Evolutionary conservation across 1,140 invertebrate species (phyloP), one percentile per base, ranked within the genome.

Genomic region (Penaeus japonicus): DNA sequence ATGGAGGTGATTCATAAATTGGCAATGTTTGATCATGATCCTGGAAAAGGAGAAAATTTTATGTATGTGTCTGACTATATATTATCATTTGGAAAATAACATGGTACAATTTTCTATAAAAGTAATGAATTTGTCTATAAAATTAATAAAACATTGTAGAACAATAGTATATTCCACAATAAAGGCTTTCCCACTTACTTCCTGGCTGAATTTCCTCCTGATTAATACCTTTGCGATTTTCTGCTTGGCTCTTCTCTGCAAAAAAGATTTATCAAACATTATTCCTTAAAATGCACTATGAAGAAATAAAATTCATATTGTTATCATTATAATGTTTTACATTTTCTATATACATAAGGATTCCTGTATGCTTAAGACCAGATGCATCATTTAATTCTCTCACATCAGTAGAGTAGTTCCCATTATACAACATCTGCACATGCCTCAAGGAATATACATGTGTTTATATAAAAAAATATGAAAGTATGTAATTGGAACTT

Each of bases 201-300:
- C 95, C 95, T 88, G 95, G 95, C 92, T 96, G 95, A 90, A 95
- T 94, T 75, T 95, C 93, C 92, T 95, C 94, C 92, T 95, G 94
- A 35, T 92, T 93, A 81, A 95, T 94, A 91, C 93, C 93, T 91
- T 92, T 93, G 89, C 95, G 93, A 53, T 89, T 92, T 47, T 90
- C 75, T 85, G 90, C 32, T 24, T 86, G 70, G 32, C 27, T 92
- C 93, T 93, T 93, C 94, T 87, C 85, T 87, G 85, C 4, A 80
- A 81, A 27, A 22, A 57, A 57, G 20, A 7, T 39, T 47, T 47
- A 12, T 47, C 15, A 1, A 10, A 7, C 47, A 12, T 15, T 47
- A 47, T 47, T 47, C 10, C 47, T 47, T 12, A 47, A 47, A 10
- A 47, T 12, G 7, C 10, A 47, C 15, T 7, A 47, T 47, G 47